These are phyloP conservation scores for Microplitis manilae DNA, from an alignment of 2,888 invertebrate species.

Conservation along the genomic window DNA sequence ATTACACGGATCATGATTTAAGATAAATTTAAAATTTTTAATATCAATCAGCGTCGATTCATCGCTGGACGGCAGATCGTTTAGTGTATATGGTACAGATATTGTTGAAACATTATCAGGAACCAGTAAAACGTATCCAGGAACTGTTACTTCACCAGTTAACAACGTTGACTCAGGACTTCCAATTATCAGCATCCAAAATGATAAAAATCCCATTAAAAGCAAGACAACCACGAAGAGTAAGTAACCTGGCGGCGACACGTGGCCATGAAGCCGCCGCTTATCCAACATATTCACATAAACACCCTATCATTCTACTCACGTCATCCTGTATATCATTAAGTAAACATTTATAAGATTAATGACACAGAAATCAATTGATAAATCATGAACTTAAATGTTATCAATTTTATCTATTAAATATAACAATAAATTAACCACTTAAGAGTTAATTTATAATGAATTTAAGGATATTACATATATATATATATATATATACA, in stretches of 20 bases:
- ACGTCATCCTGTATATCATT: slow-evolving; percentile 42
- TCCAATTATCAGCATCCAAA: slow-evolving; percentile 60
- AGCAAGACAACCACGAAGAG: slow-evolving; percentile 59
- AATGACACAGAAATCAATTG: background rate
- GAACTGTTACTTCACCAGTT: slow-evolving; percentile 49
- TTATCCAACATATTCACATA: slow-evolving; percentile 68
- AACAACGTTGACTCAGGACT: slow-evolving; percentile 52
- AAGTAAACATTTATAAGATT: background rate
- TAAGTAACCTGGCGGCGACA: slow-evolving; percentile 62
- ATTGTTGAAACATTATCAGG: slow-evolving; percentile 57
- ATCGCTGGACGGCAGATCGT: slow-evolving; percentile 64
- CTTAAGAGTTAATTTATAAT: no score
- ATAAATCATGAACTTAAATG: no score
- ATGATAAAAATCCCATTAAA: slow-evolving; percentile 61
- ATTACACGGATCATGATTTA: slow-evolving; percentile 76
- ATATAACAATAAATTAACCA: no score
- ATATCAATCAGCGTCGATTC: slow-evolving; percentile 70
- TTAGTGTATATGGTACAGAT: slow-evolving; percentile 54
- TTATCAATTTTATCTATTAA: no score
- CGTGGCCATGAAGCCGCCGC: slow-evolving; percentile 63
- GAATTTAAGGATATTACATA: no score
- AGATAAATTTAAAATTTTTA: slow-evolving; percentile 76
- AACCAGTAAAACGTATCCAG: slow-evolving; percentile 56
- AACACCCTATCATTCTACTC: slow-evolving; percentile 53
- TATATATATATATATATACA: no score